Conservation (phyloP, 2,113 vertebrate genomes). For the Tonatia bakeri region DNA sequence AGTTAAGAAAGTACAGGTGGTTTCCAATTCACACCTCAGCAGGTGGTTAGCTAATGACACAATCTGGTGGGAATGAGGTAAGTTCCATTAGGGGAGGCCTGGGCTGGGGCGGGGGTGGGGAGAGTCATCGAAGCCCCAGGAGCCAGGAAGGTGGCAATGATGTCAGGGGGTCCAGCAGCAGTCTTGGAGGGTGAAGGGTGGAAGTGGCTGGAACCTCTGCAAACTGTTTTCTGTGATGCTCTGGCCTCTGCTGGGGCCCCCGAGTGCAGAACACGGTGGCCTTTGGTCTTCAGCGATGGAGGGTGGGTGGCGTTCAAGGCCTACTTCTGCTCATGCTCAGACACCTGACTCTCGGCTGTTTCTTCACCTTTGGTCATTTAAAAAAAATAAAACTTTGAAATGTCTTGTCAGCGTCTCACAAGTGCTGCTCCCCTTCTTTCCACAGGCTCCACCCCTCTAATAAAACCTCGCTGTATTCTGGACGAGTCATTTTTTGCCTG, state of each 20-base stretch:
- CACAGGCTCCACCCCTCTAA: constrained; percentile 80
- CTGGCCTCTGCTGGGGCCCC: background rate
- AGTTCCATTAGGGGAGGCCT: background rate
- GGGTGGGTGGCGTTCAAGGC: background rate
- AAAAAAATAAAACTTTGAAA: background rate
- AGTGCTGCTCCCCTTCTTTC: constrained; percentile 14
- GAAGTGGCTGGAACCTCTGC: accelerated
- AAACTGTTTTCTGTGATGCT: accelerated
- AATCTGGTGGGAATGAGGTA: background rate
- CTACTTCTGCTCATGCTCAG: background rate
- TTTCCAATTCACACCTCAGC: background rate
- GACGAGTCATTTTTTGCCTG: constrained; percentile 93
- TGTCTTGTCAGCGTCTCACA: background rate
- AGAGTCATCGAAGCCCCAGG: accelerated
- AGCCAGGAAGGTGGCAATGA: accelerated
- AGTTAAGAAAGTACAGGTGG: background rate
- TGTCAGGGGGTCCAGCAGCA: accelerated
- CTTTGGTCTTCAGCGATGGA: background rate
- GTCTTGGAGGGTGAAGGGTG: accelerated
- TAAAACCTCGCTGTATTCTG: constrained; percentile 85
- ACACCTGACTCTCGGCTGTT: background rate
- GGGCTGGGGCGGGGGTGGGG: no score
- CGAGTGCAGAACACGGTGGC: accelerated
- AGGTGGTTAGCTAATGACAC: background rate
- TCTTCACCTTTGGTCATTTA: background rate